A percentile compares a stretch with the other conserved stretches of the same genome.
Conservation (phyloP, 2,888 invertebrate species). For the Odiellus spinosus region DNA sequence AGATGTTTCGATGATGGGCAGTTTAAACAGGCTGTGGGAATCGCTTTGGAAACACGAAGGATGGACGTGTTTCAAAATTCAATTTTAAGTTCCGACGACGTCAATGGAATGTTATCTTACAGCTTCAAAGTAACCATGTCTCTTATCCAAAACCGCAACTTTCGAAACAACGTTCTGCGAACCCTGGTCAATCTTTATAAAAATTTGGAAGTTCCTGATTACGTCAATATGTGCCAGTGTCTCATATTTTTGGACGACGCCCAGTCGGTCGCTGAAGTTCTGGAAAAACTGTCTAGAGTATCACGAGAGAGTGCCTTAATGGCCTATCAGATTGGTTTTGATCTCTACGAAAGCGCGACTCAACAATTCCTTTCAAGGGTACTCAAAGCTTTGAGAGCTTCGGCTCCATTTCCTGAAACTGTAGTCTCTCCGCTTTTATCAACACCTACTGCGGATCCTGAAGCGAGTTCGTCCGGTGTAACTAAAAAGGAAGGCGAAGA, state of each 20-base stretch:
- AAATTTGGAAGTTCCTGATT: slow-evolving; percentile 77
- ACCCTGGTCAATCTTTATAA: slow-evolving; percentile 78
- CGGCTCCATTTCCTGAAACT: slow-evolving; percentile 53
- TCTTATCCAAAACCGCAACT: slow-evolving; percentile 80
- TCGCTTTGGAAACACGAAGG: slow-evolving; percentile 87
- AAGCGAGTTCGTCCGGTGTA: neutral
- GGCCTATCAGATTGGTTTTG: slow-evolving; percentile 98
- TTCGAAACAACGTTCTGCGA: slow-evolving; percentile 75
- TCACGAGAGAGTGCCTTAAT: slow-evolving; percentile 59
- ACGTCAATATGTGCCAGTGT: slow-evolving; percentile 94
- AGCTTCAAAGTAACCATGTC: slow-evolving; percentile 95
- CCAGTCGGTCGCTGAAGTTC: slow-evolving; percentile 73
- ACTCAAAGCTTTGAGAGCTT: slow-evolving; percentile 59
- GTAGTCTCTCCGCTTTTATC: slow-evolving; percentile 8
- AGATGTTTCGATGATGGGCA: slow-evolving; percentile 87
- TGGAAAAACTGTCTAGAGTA: slow-evolving; percentile 71
- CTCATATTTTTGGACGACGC: slow-evolving; percentile 92
- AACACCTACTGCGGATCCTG: neutral
- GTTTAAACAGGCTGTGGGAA: slow-evolving; percentile 84
- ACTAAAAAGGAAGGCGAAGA: neutral
- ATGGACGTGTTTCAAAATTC: slow-evolving; percentile 93
- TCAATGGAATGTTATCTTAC: slow-evolving; percentile 76
- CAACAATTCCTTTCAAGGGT: slow-evolving; percentile 88
- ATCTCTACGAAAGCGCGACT: slow-evolving; percentile 96
- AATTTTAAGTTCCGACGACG: slow-evolving; percentile 81